phyloP scores from a whole-genome alignment of 2,888 invertebrate genomes.

The Pristionchus entomophagus region DNA sequence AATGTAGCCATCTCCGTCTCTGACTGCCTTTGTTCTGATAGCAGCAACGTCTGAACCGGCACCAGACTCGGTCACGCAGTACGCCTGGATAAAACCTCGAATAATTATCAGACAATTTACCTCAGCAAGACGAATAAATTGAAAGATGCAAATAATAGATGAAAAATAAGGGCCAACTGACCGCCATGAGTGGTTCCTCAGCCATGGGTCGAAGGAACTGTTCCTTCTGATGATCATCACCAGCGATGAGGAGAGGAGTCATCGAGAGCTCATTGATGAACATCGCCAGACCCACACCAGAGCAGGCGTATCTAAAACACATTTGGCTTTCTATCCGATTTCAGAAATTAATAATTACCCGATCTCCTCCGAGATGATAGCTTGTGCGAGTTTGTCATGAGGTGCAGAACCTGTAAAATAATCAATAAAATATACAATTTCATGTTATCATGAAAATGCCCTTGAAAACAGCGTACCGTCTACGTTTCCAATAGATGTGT shows the following conservation, averaged over 20 bases:
- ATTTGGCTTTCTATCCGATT: too few relatives aligned
- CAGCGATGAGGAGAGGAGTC: slow-evolving; percentile 87
- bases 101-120: background rate
- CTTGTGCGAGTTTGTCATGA: slow-evolving; percentile 66
- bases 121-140: too few relatives aligned
- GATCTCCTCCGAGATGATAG: slow-evolving; percentile 88
- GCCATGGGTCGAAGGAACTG: slow-evolving; percentile 91
- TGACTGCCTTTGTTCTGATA: slow-evolving; percentile 89
- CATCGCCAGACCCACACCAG: slow-evolving; percentile 91
- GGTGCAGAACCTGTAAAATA: slow-evolving; percentile 64
- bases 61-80: slow-evolving; percentile 94
- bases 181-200: slow-evolving; percentile 91
- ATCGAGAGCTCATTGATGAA: slow-evolving; percentile 87
- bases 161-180: slow-evolving; percentile 49
- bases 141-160: background rate
- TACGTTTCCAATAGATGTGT: slow-evolving; percentile 85
- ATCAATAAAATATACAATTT: background rate
- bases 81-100: slow-evolving; percentile 79
- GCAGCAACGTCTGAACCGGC: slow-evolving; percentile 96
- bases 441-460: background rate
- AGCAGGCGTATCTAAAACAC: slow-evolving; percentile 84
- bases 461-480: slow-evolving; percentile 72
- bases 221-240: slow-evolving; percentile 91
- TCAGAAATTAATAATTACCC: background rate
- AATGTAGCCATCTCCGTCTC: slow-evolving; percentile 85